Base-by-base conservation (phyloP, 2,797 vertebrate genomes). In the Leptodactylus fallax region DNA sequence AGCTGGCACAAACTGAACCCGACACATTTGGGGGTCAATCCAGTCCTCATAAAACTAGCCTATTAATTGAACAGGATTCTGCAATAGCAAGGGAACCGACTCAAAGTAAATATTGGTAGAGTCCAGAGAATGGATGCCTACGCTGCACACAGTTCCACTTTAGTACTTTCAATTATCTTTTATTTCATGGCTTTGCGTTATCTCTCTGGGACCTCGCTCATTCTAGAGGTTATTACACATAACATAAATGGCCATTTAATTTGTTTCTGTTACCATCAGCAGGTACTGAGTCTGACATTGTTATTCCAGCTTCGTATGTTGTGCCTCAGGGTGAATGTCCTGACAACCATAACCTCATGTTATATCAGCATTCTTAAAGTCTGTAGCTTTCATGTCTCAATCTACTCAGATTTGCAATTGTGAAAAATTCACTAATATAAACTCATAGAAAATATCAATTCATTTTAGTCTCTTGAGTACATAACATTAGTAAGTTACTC, bases 221-320 rank as follows among this genome's bases (percentile, higher is more conserved):
- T 58, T 69, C 51, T 81, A 8, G 6, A 76, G 55, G 55, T 72
- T 81, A 76, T 87, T 63, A 76, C 67, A 72, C 65, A 60, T 56
- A 81, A 51, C 78, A 80, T 27, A 51, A 58, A 3, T 61, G 19
- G 13, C 23, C 27, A 67, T 51, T 87, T 61, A 3, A 87, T 81
- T 17, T 76, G 11, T 17, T 87, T 74, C 36, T 81, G 67, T 63
- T 80, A 61, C 85, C 49, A 56, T 87, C 65, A 72, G 84, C 60
- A 79, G 51, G 60, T 63, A 49, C 6, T 53, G 16, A 36, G 36
- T 36, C 4, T 36, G 36, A 25, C 51, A 74, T 87, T 53, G 81
- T 53, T 74, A 61, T 60, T 56, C 21, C n/a, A 58, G 65, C 10
- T 51, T 74, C 61, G 53, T 47, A 36, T 60, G 53, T 80, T 55